Base-by-base conservation (phyloP, 2,888 invertebrate species). In the Orthosia cruda region DNA sequence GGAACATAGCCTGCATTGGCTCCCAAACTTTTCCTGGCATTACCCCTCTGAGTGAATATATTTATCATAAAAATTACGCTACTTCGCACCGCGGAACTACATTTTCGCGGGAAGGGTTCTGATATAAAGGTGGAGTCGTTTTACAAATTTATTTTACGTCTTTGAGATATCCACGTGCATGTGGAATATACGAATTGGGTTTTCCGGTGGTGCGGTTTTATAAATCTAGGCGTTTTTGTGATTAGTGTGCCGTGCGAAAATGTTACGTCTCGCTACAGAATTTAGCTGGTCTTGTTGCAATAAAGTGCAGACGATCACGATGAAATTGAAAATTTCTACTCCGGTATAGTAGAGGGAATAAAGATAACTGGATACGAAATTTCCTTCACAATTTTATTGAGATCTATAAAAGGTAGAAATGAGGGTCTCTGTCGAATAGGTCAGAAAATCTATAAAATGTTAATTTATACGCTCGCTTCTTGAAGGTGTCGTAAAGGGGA, bases 11-110 rank as follows among this genome's bases (percentile, higher is more conserved):
- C 26, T 74, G 78, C 74, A 78, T 67, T 74, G 57, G 57, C 74
- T 57, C 63, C 62, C 61, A 72, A 81, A 81, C 66, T 70, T 78
- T 79, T 66, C 26, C 74, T 57, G 47, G 66, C 73, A 73, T 79
- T 77, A 73, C 66, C 18, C n/a, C 74, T 68, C 26, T 72, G 74
- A 80, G 83, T 84, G 81, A 49, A 73, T 52, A 66, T 89, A 88
- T 89, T 88, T 89, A 85, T 89, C 89, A 89, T 85, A 87, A 90
- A 90, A 90, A 90, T 89, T 90, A 90, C 89, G 75, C 80, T 76
- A 83, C 80, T 88, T 87, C 75, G 74, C 86, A 80, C 84, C 78
- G 83, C 80, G 74, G 80, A 80, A 87, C 85, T 80, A 88, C 61
- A 77, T 81, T 86, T 84, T 80, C 62, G 64, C 59, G 74, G 77